Percentiles rank a stretch among this genome's conserved stretches.
Evolutionary conservation across 2,113 vertebrate genomes (phyloP).

Genomic region (Cepphus grylle): DNA sequence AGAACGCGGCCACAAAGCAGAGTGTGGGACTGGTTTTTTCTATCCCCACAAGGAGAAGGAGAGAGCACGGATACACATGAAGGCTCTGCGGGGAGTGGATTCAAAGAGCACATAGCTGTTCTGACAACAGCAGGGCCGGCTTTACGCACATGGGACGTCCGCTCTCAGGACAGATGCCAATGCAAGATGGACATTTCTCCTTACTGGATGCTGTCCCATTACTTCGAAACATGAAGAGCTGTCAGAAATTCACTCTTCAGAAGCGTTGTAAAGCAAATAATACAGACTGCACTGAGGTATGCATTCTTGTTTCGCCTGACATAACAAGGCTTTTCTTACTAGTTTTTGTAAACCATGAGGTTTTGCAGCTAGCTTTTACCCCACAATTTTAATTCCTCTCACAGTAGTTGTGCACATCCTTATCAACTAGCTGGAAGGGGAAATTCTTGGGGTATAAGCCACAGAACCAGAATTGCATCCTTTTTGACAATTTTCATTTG

Average conservation of each 20-base stretch:
- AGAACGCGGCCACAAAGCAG: not conserved
- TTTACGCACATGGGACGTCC: fast-evolving
- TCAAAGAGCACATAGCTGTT: not conserved
- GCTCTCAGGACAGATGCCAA: not conserved
- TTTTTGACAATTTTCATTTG: not conserved
- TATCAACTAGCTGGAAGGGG: not conserved
- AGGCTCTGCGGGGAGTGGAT: not conserved
- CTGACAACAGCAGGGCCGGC: not conserved
- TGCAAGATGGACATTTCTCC: not conserved
- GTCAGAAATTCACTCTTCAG: not conserved
- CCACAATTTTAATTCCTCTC: not conserved
- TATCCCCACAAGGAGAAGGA: not conserved
- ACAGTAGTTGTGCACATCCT: not conserved
- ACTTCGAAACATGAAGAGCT: not conserved
- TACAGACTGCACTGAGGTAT: not conserved
- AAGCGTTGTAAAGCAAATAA: not conserved
- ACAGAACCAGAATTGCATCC: not conserved
- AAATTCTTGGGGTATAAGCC: not conserved
- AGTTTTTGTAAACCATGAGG: not conserved
- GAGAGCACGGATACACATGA: not conserved
- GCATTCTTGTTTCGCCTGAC: not conserved
- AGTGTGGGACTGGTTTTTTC: not conserved
- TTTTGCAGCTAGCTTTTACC: not conserved
- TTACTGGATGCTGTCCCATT: not conserved
- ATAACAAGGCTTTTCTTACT: not conserved